These are phyloP conservation scores for Takifugu flavidus DNA, from an alignment of 2,113 vertebrate species.

Conservation along the genomic window DNA sequence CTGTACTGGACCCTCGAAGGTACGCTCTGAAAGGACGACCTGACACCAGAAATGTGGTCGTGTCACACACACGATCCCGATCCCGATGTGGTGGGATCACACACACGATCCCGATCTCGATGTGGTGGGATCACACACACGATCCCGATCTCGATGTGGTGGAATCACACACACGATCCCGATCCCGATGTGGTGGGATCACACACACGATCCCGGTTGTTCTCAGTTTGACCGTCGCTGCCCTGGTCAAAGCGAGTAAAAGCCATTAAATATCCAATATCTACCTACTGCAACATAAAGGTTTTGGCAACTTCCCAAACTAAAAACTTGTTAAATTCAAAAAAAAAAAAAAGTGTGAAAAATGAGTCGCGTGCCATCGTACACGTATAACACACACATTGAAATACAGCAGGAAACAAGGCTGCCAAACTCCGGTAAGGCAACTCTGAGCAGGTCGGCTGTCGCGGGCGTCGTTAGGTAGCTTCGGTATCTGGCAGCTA, in stretches of 20 bases:
- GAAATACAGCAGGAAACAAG: conserved; percentile 43
- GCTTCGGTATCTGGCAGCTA: conserved; percentile 50
- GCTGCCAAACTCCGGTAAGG: conserved; percentile 60
- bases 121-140: too few species aligned
- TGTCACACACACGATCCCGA: too few species aligned
- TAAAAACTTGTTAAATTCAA: conserved; percentile 17
- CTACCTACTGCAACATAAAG: conserved; percentile 7
- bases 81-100: too few species aligned
- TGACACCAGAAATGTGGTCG: background rate
- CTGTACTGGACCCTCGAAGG: background rate
- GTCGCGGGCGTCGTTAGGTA: conserved; percentile 29
- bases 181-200: background rate
- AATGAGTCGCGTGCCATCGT: conserved; percentile 18
- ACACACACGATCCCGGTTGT: background rate
- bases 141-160: too few species aligned
- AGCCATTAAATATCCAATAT: conserved; percentile 20
- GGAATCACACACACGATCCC: too few species aligned
- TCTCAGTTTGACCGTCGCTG: conserved; percentile 2
- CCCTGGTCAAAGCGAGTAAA: conserved; percentile 21
- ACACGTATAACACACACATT: conserved; percentile 29
- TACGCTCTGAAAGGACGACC: conserved; percentile 6
- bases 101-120: too few species aligned
- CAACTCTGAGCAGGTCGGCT: conserved; percentile 61
- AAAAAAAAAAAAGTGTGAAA: conserved; percentile 13
- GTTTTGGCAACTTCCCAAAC: conserved; percentile 33